Conservation (phyloP, 2,113 vertebrate genomes). For the Petrocephalus zakoni region DNA sequence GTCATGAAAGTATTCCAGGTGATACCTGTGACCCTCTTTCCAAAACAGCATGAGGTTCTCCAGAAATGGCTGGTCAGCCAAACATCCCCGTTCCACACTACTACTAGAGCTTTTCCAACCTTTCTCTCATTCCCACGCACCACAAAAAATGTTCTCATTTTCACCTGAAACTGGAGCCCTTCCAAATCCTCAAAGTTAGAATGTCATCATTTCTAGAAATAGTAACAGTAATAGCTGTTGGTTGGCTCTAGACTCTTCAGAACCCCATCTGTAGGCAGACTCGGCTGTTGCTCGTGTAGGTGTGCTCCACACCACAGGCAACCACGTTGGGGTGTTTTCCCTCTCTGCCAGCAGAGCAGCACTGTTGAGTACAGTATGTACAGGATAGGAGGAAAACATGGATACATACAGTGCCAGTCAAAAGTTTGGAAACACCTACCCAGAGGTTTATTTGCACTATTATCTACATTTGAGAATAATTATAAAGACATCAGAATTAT, state of each 20-base stretch:
- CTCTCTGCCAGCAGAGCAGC: constrained; percentile 1
- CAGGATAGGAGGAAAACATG: neutral
- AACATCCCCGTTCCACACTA: neutral
- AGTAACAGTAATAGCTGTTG: constrained; percentile 9
- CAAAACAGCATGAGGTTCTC: neutral
- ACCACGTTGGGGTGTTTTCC: neutral
- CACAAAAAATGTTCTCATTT: constrained; percentile 22
- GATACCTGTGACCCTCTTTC: neutral
- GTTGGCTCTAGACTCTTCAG: neutral
- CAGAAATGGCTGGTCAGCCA: neutral
- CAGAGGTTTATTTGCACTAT: neutral
- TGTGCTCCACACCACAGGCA: neutral
- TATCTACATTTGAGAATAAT: neutral
- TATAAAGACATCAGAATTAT: neutral
- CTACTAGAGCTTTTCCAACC: neutral
- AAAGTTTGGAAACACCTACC: neutral
- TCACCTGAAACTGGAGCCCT: constrained; percentile 10
- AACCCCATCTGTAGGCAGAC: neutral
- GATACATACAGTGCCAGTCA: neutral
- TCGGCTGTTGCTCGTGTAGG: neutral
- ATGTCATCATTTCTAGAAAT: constrained; percentile 22
- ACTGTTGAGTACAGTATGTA: neutral
- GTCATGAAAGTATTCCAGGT: neutral
- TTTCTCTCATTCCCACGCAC: constrained; percentile 15
- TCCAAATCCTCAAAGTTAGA: constrained; percentile 25